Evolutionary conservation across 2,797 vertebrate genomes (phyloP), one percentile per base, ranked within the genome.

Genomic region (Neopelma chrysocephalum): DNA sequence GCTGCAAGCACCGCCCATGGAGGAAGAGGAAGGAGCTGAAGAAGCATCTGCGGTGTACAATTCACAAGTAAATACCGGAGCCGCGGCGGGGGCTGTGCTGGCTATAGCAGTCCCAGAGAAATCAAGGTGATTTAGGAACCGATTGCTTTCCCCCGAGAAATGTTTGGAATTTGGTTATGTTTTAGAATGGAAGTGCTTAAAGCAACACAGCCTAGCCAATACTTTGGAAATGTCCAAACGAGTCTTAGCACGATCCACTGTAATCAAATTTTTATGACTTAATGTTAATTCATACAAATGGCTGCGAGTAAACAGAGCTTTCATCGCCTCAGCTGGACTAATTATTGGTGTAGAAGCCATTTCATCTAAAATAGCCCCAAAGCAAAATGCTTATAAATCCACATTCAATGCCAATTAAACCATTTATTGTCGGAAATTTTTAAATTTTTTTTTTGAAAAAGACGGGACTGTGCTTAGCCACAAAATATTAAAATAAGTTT

Each of bases 401-500:
- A 98, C 94, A 98, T 98, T 97, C 93, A 92, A 90, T 87, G 98
- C 98, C 97, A 98, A 98, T 98, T 97, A 96, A 95, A 96, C 94
- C 92, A 95, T 96, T 97, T 93, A 97, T 92, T 71, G 96, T 81
- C 86, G 66, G 64, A 91, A 97, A 93, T 93, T 81, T 96, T 65
- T 1, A 12, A 4, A 14, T 34, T 51, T 53, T 73, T 47, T 95
- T 97, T 98, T 96, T 69, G 81, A 93, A 96, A 97, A 54, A 97
- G 94, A 96, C 98, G 99, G 99, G 99, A 99, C 98, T 99, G 99
- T 98, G 98, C 98, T 98, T 99, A 99, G 99, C 99, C 99, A 99
- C 98, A 98, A 99, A 99, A 98, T 98, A 98, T 99, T 99, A 99
- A 99, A 99, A 99, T 99, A 99, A 99, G 99, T 99, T 99, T 99